Conservation (phyloP, 1,140 invertebrate species). For the Macrostomum lignano region DNA sequence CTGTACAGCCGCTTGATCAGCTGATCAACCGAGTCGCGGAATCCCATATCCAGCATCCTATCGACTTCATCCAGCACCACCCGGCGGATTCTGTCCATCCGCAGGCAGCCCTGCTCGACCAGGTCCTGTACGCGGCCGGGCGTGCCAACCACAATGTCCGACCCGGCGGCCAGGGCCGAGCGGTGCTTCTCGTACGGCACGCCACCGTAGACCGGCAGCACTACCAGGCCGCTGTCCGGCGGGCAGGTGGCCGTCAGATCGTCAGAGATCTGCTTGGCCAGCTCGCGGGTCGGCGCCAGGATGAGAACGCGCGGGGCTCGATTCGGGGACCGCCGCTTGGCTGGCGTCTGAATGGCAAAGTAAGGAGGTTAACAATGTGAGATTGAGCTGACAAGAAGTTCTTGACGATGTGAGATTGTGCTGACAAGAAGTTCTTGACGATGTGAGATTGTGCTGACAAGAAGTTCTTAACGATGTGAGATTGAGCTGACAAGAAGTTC, state of each 20-base stretch:
- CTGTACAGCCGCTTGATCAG: constrained; percentile 15
- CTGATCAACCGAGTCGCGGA: constrained; percentile 18
- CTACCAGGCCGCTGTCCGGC: constrained; percentile 9
- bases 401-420: too few species aligned
- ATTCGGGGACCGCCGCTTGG: too few species aligned
- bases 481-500: too few species aligned
- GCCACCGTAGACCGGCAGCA: constrained; percentile 19
- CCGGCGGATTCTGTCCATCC: constrained; percentile 14
- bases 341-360: too few species aligned
- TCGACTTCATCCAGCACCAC: constrained; percentile 22
- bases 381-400: too few species aligned
- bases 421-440: too few species aligned
- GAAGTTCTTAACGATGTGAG: too few species aligned
- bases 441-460: too few species aligned
- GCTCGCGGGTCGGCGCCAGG: constrained; percentile 20
- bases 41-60: constrained; percentile 26
- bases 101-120: constrained; percentile 13
- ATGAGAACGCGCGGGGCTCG: constrained; percentile 9
- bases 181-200: constrained; percentile 16
- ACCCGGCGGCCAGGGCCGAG: constrained; percentile 9
- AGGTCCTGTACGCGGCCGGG: constrained; percentile 21
- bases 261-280: constrained; percentile 17
- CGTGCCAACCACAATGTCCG: constrained; percentile 25
- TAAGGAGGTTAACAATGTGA: too few species aligned
- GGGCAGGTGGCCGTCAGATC: constrained; percentile 12